These are phyloP conservation scores for Selenia dentaria DNA, from an alignment of 2,888 invertebrate genomes.

Conservation along the genomic window DNA sequence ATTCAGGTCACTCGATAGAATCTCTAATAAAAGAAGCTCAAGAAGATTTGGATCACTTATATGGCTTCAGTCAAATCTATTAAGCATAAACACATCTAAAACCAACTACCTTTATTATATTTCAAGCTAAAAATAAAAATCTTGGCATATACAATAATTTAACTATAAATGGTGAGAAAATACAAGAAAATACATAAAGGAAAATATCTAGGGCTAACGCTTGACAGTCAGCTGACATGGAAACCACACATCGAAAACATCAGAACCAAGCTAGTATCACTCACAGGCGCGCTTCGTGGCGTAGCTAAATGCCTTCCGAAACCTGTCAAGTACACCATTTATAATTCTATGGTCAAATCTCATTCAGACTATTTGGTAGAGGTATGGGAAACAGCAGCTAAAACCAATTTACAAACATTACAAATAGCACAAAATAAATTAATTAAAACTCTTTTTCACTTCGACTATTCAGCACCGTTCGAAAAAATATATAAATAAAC, in stretches of 20 bases:
- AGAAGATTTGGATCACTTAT: not conserved
- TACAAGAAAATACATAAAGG: not conserved
- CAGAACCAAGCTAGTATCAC: not conserved
- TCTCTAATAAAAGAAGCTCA: not conserved
- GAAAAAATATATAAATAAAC: not conserved
- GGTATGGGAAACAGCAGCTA: constrained; percentile 1
- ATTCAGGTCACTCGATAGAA: constrained; percentile 5
- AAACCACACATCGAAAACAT: not conserved
- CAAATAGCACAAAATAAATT: not conserved
- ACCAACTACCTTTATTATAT: too few species aligned
- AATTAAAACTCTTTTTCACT: not conserved
- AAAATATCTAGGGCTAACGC: too few species aligned
- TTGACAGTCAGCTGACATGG: not conserved
- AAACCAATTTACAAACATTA: not conserved
- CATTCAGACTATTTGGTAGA: constrained; percentile 1
- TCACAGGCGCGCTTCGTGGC: not conserved
- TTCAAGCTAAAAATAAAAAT: too few species aligned
- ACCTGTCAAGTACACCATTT: not conserved
- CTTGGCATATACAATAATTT: too few species aligned
- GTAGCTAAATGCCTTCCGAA: not conserved
- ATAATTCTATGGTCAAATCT: constrained; percentile 1
- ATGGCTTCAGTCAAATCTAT: too few species aligned
- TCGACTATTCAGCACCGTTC: not conserved
- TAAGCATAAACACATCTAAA: too few species aligned
- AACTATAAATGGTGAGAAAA: not conserved